phyloP scores from a whole-genome alignment of 2,113 vertebrate genomes.

The cat (Felis catus) region DNA sequence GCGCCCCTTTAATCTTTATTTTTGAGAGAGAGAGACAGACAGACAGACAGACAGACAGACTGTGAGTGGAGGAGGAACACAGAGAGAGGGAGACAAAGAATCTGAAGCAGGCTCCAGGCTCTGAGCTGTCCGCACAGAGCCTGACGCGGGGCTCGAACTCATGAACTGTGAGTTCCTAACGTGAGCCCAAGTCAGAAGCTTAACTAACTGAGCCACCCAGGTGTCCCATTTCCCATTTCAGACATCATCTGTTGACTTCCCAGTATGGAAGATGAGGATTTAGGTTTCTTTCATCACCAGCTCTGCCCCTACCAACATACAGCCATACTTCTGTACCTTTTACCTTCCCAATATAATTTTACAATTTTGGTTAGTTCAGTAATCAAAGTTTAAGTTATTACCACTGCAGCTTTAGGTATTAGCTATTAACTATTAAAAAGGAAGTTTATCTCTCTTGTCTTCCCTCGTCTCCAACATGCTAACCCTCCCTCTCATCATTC shows the following conservation, averaged over 20 bases:
- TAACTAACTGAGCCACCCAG: too few relatives aligned
- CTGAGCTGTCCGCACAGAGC: too few relatives aligned
- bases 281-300: background rate
- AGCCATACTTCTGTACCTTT: background rate
- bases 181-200: too few relatives aligned
- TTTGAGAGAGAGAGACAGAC: too few relatives aligned
- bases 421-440: background rate
- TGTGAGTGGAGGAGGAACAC: too few relatives aligned
- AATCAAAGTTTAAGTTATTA: background rate
- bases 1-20: too few relatives aligned
- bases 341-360: background rate
- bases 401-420: background rate
- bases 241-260: background rate
- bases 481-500: background rate
- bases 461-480: background rate
- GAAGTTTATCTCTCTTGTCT: background rate
- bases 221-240: background rate
- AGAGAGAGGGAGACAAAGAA: too few relatives aligned
- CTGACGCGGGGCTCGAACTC: too few relatives aligned
- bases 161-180: too few relatives aligned
- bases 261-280: background rate
- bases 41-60: too few relatives aligned
- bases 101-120: too few relatives aligned
- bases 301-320: background rate
- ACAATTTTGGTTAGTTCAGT: slow-evolving; percentile 17